Conservation (phyloP, 2,797 vertebrate genomes). For the Acanthurus lineatus region DNA sequence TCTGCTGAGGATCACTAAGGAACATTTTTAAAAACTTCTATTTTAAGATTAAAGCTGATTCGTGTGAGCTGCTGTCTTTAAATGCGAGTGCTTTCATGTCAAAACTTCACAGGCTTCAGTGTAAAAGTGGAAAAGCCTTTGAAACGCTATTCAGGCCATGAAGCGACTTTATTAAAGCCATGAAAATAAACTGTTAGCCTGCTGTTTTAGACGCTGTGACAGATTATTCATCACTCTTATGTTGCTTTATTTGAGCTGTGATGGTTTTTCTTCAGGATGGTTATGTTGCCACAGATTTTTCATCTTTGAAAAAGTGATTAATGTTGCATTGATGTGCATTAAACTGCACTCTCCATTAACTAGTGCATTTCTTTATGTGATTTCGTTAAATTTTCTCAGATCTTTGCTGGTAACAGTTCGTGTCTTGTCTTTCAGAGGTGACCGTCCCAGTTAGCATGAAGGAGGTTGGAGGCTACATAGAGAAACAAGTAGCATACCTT, state of each 20-base stretch:
- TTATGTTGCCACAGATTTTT: neutral
- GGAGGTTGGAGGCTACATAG: constrained; percentile 92
- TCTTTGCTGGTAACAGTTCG: constrained; percentile 3
- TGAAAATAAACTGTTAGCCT: neutral
- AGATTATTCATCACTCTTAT: neutral
- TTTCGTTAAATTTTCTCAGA: neutral
- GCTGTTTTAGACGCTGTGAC: neutral
- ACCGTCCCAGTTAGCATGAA: constrained; percentile 87
- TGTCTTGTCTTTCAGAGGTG: constrained; percentile 82
- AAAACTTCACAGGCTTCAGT: neutral
- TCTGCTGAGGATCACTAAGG: neutral
- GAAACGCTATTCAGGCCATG: neutral
- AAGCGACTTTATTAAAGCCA: neutral
- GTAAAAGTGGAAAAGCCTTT: neutral
- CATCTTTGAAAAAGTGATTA: neutral
- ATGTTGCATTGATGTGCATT: neutral
- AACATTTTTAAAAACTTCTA: neutral
- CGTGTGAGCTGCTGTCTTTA: neutral
- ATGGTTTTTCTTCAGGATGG: neutral
- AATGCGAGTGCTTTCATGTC: constrained; percentile 1
- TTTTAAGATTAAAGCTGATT: constrained; percentile 26
- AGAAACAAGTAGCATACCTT: constrained; percentile 94
- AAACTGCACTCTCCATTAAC: neutral
- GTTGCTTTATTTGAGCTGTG: neutral
- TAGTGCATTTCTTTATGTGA: neutral